Evolutionary conservation across 2,797 vertebrate species (phyloP), one percentile per base, ranked within the genome.

Genomic region (Poeciliopsis infans): DNA sequence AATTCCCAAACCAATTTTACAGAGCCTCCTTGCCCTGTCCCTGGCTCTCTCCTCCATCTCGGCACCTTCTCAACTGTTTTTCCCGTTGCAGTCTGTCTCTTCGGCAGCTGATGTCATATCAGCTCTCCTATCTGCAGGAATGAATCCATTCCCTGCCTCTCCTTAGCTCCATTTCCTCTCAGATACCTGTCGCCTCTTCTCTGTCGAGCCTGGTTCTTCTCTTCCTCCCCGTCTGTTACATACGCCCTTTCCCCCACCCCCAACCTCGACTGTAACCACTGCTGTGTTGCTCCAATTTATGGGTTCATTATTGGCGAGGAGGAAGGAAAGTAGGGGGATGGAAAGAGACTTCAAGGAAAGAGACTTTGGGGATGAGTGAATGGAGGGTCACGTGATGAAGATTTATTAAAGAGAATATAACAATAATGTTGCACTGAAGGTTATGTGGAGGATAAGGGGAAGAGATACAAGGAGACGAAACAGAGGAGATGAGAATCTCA

Each of bases 201-300:
- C 87, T 86, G 66, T 86, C 88, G 80, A 51, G 25, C 76, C 78
- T 75, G 77, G 71, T 51, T 36, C 78, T 43, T 68, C 28, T 46
- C 70, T 16, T 59, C 43, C 59, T 66, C n/a, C 57, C 70, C 36
- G 31, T 33, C 77, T 55, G 47, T 77, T 79, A 79, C 82, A 86
- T 90, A 88, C 83, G 92, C 88, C 90, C 89, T 81, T 36, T 87
- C 90, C 94, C 92, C 85, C 88, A 91, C 85, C 84, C 84, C 92
- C 85, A 88, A 91, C 84, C 83, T 83, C 87, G 89, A 95, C 95
- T 95, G 94, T 96, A 95, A 91, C 92, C 95, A 91, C 93, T 83
- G 95, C 94, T 89, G 94, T 95, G 94, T 93, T 94, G 94, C 93
- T 95, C 89, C 91, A 96, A 96, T 95, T 95, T 94, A 94, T 95